These are phyloP conservation scores for Arion vulgaris DNA, from an alignment of 1,140 invertebrate genomes.

Conservation along the genomic window DNA sequence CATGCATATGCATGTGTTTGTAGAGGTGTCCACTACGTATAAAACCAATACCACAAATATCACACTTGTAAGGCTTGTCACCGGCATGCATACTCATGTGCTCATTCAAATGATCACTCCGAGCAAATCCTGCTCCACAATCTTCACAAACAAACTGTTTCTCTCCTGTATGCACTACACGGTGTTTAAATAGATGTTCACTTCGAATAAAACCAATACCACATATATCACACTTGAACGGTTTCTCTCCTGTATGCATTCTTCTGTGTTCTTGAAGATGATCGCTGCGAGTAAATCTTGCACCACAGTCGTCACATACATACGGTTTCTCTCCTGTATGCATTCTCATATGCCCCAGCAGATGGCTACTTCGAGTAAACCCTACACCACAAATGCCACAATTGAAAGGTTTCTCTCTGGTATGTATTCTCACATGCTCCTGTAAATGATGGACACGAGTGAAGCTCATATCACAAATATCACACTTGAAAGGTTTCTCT, in stretches of 20 bases:
- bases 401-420: neutral
- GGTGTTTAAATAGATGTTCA: neutral
- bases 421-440: constrained; percentile 26
- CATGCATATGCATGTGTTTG: neutral
- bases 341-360: constrained; percentile 5
- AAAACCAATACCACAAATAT: neutral
- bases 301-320: neutral
- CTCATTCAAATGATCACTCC: neutral
- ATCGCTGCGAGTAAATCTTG: neutral
- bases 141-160: neutral
- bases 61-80: neutral
- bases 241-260: neutral
- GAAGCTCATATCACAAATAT: constrained; percentile 27
- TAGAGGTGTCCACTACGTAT: neutral
- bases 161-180: neutral
- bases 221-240: neutral
- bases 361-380: neutral
- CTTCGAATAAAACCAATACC: neutral
- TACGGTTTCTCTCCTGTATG: constrained; percentile 12
- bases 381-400: neutral
- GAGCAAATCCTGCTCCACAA: neutral
- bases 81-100: neutral
- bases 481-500: constrained; percentile 21
- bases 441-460: constrained; percentile 12
- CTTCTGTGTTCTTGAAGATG: neutral